Evolutionary conservation across 64 coral and sea anemone genomes (phyloP), one percentile per base, ranked within the genome.

Genomic region (Acropora yongei): DNA sequence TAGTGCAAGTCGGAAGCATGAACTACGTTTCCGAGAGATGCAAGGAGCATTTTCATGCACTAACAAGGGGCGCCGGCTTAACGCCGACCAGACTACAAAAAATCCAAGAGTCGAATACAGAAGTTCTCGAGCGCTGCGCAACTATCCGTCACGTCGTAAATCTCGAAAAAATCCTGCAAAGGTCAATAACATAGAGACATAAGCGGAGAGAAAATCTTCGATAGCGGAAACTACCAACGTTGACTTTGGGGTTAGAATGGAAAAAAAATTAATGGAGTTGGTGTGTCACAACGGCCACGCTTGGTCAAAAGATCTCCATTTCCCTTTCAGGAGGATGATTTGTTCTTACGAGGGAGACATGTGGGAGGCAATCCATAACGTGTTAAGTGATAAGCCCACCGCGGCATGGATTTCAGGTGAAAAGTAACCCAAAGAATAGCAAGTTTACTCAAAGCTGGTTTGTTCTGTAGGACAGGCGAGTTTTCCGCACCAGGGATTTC

Each of bases 1-100:
- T 48, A 0, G 48, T 86, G 19, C 53, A 41, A 18, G 48, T 53
- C 5, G 79, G 68, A 12, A 30, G 18, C 10, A 10, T 91, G 0
- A 91, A 91, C 79, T 91, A 68, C 44, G 89, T 91, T 3, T 45
- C 79, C 20, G 45, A 80, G 41, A 12, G 80, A 2, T 67, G 84
- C 8, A 16, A 76, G 2, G 80, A 92, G 51, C 81, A 84, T 13
- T 92, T 84, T 4, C 20, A 92, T 5, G 10, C 16, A 11, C 8
- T 74, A 0, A 16, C 20, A 11, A 17, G 80, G 2, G 90, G 90
- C 10, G 41, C 65, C 0, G 90, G 80, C 3, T 73, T 92, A 2
- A 86, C 81, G 0, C 5, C 5, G 0, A 17, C 18, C 1, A 2
- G 81, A 1, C 30, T 71, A 10, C 41, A 46, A 1, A 92, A 92